phyloP scores from a whole-genome alignment of 2,888 invertebrate genomes.

The Zaprionus obscuricornis region DNA sequence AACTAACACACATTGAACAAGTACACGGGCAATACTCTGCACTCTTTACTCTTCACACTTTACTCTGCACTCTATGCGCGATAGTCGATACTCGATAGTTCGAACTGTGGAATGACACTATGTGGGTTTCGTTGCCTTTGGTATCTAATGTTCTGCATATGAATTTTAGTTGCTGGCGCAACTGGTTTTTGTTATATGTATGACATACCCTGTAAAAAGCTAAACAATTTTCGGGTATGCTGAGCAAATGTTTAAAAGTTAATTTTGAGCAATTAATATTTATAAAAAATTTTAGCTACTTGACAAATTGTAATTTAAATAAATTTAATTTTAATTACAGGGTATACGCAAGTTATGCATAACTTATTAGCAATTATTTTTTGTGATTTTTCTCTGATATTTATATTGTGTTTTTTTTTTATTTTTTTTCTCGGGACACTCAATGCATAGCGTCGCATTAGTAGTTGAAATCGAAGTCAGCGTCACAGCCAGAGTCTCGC shows the following conservation, averaged over 20 bases:
- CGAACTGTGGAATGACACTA: slow-evolving; percentile 10
- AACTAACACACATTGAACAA: slow-evolving; percentile 33
- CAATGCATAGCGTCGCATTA: slow-evolving; percentile 36
- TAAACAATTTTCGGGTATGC: too few species aligned
- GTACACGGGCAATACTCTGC: too few species aligned
- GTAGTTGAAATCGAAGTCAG: slow-evolving; percentile 2
- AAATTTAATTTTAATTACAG: not conserved
- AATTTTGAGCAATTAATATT: too few species aligned
- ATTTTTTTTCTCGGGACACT: slow-evolving; percentile 9
- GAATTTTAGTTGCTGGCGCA: slow-evolving; percentile 38
- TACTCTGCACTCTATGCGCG: too few species aligned
- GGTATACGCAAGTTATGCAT: not conserved
- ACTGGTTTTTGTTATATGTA: slow-evolving; percentile 37
- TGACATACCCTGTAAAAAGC: slow-evolving; percentile 9
- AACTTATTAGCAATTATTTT: not conserved
- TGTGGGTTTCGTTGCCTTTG: slow-evolving; percentile 43
- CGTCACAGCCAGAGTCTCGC: slow-evolving; percentile 2
- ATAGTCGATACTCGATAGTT: too few species aligned
- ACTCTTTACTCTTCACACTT: too few species aligned
- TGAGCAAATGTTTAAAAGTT: too few species aligned
- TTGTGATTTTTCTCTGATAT: too few species aligned
- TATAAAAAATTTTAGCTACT: too few species aligned
- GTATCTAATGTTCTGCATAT: slow-evolving; percentile 45
- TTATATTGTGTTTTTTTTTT: slow-evolving; percentile 17
- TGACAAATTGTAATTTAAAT: too few species aligned